Percentiles rank a stretch among this genome's conserved stretches.
phyloP scores from a whole-genome alignment of 1,140 invertebrate species.

The Lerema accius region DNA sequence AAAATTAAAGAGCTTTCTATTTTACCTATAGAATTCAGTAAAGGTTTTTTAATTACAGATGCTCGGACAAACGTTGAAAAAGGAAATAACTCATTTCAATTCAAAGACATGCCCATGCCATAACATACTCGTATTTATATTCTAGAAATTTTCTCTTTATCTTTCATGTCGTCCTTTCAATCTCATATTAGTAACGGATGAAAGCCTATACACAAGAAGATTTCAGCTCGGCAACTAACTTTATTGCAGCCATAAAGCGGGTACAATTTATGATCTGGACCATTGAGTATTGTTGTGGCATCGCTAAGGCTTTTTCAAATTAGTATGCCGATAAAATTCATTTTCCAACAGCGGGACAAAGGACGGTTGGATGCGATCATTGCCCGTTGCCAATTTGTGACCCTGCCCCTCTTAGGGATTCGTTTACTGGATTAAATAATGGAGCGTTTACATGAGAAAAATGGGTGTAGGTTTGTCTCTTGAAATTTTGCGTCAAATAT shows the following conservation, averaged over 20 bases:
- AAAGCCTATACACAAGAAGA: not conserved
- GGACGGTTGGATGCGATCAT: slow-evolving; percentile 27
- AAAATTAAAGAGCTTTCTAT: no score
- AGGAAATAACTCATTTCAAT: no score
- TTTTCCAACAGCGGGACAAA: slow-evolving; percentile 31
- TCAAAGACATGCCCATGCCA: no score
- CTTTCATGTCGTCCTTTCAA: no score
- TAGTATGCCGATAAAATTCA: slow-evolving; percentile 29
- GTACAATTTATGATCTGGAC: slow-evolving; percentile 9
- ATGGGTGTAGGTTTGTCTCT: not conserved
- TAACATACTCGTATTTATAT: no score
- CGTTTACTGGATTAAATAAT: no score
- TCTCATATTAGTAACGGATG: no score
- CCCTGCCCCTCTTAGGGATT: slow-evolving; percentile 14
- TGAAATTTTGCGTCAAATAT: no score
- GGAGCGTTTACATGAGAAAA: not conserved
- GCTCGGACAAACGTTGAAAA: no score
- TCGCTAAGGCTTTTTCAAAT: slow-evolving; percentile 33
- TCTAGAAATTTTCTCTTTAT: no score
- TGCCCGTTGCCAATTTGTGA: slow-evolving; percentile 26
- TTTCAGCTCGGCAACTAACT: slow-evolving; percentile 12
- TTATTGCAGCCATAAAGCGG: slow-evolving; percentile 18
- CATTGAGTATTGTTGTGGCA: slow-evolving; percentile 13
- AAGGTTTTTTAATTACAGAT: no score
- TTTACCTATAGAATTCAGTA: no score